Conservation (phyloP, 2,888 invertebrate species). For the Tetanocera ferruginea region DNA sequence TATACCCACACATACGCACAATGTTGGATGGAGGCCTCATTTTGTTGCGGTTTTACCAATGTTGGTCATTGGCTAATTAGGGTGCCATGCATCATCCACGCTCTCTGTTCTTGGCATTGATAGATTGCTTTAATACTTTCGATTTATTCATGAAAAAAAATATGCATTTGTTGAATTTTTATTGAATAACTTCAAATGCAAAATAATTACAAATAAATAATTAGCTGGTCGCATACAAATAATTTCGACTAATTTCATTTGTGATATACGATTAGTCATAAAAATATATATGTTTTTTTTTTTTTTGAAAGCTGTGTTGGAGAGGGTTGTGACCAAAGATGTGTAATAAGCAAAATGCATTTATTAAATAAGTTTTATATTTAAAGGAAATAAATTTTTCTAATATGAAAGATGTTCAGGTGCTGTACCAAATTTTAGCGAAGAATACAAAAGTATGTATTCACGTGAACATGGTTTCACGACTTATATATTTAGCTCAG, state of each 20-base stretch:
- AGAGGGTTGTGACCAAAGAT: too few relatives aligned
- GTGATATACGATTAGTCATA: background rate
- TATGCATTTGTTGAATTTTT: background rate
- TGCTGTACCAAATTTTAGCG: too few relatives aligned
- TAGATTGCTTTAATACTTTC: background rate
- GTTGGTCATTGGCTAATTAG: background rate
- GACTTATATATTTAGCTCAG: too few relatives aligned
- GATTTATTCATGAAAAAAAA: background rate
- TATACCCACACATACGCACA: background rate
- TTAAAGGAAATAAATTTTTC: too few relatives aligned
- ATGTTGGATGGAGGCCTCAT: background rate
- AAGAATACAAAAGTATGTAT: too few relatives aligned
- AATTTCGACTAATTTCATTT: background rate
- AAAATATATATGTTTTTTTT: too few relatives aligned
- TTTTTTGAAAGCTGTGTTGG: too few relatives aligned
- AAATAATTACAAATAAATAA: background rate
- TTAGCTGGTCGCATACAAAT: background rate
- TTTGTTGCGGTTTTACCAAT: background rate
- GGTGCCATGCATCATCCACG: background rate
- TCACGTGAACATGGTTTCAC: too few relatives aligned
- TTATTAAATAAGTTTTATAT: too few relatives aligned
- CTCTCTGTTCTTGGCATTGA: constrained; percentile 4
- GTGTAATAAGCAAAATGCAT: too few relatives aligned
- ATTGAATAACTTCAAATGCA: background rate
- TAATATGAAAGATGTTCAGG: too few relatives aligned